Base-by-base conservation (phyloP, 1,140 invertebrate species). In the Steinernema khuongi region DNA sequence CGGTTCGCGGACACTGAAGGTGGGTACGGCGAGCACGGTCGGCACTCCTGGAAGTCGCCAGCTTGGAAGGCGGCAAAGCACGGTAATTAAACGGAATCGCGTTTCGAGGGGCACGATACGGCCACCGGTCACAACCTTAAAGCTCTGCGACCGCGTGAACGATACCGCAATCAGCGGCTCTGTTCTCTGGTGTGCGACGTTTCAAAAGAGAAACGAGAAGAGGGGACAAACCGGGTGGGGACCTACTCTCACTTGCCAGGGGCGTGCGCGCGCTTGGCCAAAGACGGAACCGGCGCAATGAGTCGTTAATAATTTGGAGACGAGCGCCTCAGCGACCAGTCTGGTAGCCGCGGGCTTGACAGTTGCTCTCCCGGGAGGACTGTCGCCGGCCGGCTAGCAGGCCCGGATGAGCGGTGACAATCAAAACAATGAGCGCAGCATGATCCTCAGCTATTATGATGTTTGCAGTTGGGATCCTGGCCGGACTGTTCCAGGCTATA, bases 271-370 rank as follows among this genome's bases (percentile, higher is more conserved):
- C 50, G 50, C 50, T 60, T 60, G 50, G 26, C 50, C 50, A 60
- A 60, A 60, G 50, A 60, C 50, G 50, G 50, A 60, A 60, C 26
- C 50, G 50, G 50, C 11, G 50, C 50, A 60, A 60, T 60, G 50
- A 60, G 50, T 60, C 50, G 50, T 60, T 60, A 60, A 60, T 60
- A 60, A 60, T 60, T 60, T 7, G 50, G 50, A 22, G 14, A 4
- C 22, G 50, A 7, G 50, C 50, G 50, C 50, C 19, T n/a, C 50
- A n/a, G 19, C 26, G 14, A 7, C 14, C 26, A 22, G 50, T 7
- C 26, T 60, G 50, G 50, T 7, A 14, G 4, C 7, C 11, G 2
- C 50, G 50, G 11, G 7, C 50, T 14, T 60, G 50, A 60, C 50
- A 60, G 50, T 60, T 60, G 50, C 22, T 60, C 50, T 60, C 7